phyloP scores from a whole-genome alignment of 2,113 vertebrate species.

The Percina caprodes region DNA sequence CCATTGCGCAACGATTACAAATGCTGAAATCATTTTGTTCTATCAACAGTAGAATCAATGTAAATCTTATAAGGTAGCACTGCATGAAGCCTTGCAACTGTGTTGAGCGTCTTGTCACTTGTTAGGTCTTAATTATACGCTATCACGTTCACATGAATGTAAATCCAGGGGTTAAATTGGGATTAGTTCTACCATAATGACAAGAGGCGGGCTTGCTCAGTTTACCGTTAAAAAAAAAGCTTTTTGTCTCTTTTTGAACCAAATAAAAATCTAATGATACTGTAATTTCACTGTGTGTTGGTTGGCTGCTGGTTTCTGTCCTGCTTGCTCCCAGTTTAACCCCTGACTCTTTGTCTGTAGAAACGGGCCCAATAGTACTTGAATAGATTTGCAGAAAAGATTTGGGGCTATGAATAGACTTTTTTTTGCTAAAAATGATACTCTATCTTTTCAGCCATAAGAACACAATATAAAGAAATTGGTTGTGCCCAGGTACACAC shows the following conservation, averaged over 20 bases:
- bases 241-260: conserved; percentile 73
- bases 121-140: conserved; percentile 57
- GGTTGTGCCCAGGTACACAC: neutral
- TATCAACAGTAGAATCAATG: conserved; percentile 59
- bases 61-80: conserved; percentile 76
- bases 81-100: conserved; percentile 78
- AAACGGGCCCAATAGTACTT: conserved; percentile 25
- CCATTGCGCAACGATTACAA: conserved; percentile 39
- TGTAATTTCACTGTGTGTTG: conserved; percentile 67
- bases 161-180: conserved; percentile 78
- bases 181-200: conserved; percentile 46
- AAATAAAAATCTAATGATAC: conserved; percentile 73
- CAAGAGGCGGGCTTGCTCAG: conserved; percentile 28
- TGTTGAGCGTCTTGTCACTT: conserved; percentile 64
- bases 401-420: neutral
- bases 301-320: conserved; percentile 65
- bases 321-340: conserved; percentile 75
- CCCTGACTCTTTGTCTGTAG: conserved; percentile 56
- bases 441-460: neutral
- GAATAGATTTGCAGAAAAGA: conserved; percentile 31
- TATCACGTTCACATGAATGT: conserved; percentile 77
- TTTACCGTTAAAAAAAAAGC: conserved; percentile 1
- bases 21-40: conserved; percentile 48
- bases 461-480: conserved; percentile 1
- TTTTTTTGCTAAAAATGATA: neutral